phyloP scores from a whole-genome alignment of 1,140 invertebrate species.

The Drosophila orosa region DNA sequence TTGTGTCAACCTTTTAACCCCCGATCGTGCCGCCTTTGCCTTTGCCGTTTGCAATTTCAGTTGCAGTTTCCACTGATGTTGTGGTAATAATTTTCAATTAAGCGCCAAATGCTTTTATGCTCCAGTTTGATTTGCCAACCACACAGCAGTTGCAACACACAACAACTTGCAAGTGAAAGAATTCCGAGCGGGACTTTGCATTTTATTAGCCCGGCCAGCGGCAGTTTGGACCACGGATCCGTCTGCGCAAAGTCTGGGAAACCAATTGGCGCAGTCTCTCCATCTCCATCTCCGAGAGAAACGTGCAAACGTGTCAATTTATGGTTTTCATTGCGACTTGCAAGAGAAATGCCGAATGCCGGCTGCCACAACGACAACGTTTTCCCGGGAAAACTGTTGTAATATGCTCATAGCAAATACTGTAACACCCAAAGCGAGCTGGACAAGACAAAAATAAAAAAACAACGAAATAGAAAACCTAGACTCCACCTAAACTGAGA shows the following conservation, averaged over 20 bases:
- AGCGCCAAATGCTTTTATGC: constrained; percentile 57
- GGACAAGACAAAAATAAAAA: constrained; percentile 14
- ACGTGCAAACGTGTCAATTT: constrained; percentile 67
- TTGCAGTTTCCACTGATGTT: constrained; percentile 30
- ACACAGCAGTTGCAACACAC: constrained; percentile 25
- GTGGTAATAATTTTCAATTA: constrained; percentile 65
- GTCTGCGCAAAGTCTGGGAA: constrained; percentile 44
- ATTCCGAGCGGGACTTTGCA: constrained; percentile 50
- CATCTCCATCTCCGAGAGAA: constrained; percentile 21
- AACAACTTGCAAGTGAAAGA: constrained; percentile 25
- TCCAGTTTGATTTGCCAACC: constrained; percentile 51
- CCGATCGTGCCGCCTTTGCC: constrained; percentile 44
- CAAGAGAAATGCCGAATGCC: constrained; percentile 55
- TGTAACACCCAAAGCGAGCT: constrained; percentile 26
- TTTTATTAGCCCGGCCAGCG: constrained; percentile 46
- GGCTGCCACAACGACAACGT: not conserved
- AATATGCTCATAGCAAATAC: constrained; percentile 27
- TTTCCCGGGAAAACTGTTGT: constrained; percentile 46
- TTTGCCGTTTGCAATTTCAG: constrained; percentile 25
- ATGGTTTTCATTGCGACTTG: constrained; percentile 60
- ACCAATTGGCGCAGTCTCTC: constrained; percentile 39
- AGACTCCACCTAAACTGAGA: constrained; percentile 20
- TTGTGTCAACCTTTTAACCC: constrained; percentile 66
- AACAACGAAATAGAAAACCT: constrained; percentile 39
- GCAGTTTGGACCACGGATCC: constrained; percentile 25